phyloP scores from a whole-genome alignment of 2,113 vertebrate genomes.

The Canis aureus region DNA sequence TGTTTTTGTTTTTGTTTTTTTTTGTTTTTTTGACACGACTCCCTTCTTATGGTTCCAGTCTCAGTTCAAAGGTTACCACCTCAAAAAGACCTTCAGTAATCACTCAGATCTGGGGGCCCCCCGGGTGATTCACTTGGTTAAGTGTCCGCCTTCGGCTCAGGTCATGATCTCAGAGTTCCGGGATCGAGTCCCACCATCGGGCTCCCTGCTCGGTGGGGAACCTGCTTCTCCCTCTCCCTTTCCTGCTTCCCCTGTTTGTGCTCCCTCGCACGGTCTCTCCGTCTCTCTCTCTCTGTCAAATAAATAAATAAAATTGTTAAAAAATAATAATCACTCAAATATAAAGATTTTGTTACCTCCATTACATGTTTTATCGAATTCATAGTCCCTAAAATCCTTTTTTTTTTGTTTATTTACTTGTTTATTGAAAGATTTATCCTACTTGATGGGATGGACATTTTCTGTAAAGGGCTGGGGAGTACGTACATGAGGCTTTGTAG shows the following conservation, averaged over 20 bases:
- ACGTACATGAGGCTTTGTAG: neutral
- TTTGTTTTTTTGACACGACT: neutral
- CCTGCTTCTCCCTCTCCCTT: too few relatives aligned
- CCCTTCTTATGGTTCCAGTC: neutral
- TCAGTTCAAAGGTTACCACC: neutral
- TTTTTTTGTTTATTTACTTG: neutral
- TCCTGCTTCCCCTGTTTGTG: too few relatives aligned
- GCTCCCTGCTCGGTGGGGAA: too few relatives aligned
- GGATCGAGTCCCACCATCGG: too few relatives aligned
- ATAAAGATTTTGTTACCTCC: neutral
- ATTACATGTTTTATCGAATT: neutral
- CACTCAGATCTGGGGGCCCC: too few relatives aligned
- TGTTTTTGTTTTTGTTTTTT: too few relatives aligned
- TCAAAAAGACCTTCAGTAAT: neutral
- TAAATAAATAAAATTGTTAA: too few relatives aligned
- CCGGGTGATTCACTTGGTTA: too few relatives aligned
- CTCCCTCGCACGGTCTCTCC: too few relatives aligned
- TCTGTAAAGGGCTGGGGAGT: neutral
- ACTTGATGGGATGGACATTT: neutral
- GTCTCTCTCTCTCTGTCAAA: too few relatives aligned
- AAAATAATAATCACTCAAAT: neutral
- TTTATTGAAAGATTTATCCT: neutral
- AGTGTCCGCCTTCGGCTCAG: too few relatives aligned
- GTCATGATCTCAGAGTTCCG: too few relatives aligned
- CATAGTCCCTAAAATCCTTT: neutral